phyloP scores from a whole-genome alignment of 1,140 invertebrate genomes.

The Gyrodactylus bullatarudis region DNA sequence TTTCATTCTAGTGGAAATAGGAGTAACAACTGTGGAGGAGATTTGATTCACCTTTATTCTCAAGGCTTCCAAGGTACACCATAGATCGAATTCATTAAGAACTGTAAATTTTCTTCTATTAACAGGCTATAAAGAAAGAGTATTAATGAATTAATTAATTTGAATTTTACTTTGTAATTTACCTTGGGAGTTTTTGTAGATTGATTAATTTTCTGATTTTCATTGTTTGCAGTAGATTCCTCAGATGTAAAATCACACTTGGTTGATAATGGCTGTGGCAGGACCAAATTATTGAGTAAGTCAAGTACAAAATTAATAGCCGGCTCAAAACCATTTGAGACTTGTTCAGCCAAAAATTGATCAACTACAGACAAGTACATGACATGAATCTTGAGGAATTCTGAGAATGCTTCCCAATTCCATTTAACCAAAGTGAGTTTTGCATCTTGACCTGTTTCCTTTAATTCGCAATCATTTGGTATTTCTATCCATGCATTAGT shows the following conservation, averaged over 20 bases:
- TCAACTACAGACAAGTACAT: slow-evolving; percentile 13
- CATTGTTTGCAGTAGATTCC: no score
- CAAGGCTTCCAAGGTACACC: not conserved
- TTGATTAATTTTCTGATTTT: no score
- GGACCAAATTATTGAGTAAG: not conserved
- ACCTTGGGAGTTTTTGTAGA: not conserved
- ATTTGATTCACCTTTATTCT: slow-evolving; percentile 6
- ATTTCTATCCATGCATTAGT: not conserved
- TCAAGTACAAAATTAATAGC: slow-evolving; percentile 14
- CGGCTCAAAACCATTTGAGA: slow-evolving; percentile 35
- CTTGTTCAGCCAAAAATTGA: slow-evolving; percentile 34
- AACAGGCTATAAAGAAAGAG: not conserved
- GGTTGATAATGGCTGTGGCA: not conserved
- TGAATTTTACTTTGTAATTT: not conserved
- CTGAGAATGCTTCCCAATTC: slow-evolving; percentile 7
- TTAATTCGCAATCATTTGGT: not conserved
- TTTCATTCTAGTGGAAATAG: not conserved
- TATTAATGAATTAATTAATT: not conserved
- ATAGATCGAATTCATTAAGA: slow-evolving; percentile 6
- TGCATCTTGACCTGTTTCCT: not conserved
- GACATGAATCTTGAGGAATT: slow-evolving; percentile 4
- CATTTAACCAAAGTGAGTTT: not conserved
- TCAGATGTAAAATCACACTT: no score
- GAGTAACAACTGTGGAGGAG: not conserved
- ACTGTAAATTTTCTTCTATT: slow-evolving; percentile 3